Evolutionary conservation across 2,888 invertebrate genomes (phyloP).

Genomic region (Miltochrista miniata): DNA sequence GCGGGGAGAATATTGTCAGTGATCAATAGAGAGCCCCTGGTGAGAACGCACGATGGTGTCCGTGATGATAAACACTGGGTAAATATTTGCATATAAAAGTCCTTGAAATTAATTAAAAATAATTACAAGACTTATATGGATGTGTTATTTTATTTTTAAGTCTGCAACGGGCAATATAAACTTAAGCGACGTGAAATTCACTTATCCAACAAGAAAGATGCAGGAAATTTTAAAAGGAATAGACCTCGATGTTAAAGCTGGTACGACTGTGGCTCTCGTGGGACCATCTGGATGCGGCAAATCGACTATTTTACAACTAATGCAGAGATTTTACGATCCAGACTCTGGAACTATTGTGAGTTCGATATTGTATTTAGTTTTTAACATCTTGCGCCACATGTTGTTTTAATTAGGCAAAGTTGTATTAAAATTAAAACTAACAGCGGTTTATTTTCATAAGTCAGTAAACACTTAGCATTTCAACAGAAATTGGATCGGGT

Average conservation of each 20-base stretch:
- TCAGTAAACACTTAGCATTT: too few relatives aligned
- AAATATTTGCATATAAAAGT: conserved; percentile 20
- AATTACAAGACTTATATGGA: too few relatives aligned
- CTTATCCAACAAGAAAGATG: conserved; percentile 91
- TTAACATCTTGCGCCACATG: too few relatives aligned
- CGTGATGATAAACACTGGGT: conserved; percentile 65
- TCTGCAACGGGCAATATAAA: conserved; percentile 86
- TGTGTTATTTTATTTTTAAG: conserved; percentile 50
- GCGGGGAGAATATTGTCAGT: conserved; percentile 60
- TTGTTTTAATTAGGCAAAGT: too few relatives aligned
- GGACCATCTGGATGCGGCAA: conserved; percentile 91
- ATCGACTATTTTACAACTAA: conserved; percentile 90
- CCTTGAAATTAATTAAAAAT: too few relatives aligned
- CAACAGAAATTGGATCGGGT: neutral
- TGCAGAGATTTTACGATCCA: conserved; percentile 92
- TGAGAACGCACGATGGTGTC: conserved; percentile 54
- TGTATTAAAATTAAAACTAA: too few relatives aligned
- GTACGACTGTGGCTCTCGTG: conserved; percentile 89
- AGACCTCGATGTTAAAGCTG: conserved; percentile 85
- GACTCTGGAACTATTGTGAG: conserved; percentile 80
- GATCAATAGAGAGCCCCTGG: conserved; percentile 56
- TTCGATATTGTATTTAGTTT: neutral
- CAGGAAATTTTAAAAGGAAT: conserved; percentile 88
- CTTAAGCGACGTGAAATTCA: conserved; percentile 88
- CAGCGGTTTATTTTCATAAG: too few relatives aligned